Evolutionary conservation across 2,113 vertebrate species (phyloP), one percentile per base, ranked within the genome.

Genomic region (Mesitornis unicolor): DNA sequence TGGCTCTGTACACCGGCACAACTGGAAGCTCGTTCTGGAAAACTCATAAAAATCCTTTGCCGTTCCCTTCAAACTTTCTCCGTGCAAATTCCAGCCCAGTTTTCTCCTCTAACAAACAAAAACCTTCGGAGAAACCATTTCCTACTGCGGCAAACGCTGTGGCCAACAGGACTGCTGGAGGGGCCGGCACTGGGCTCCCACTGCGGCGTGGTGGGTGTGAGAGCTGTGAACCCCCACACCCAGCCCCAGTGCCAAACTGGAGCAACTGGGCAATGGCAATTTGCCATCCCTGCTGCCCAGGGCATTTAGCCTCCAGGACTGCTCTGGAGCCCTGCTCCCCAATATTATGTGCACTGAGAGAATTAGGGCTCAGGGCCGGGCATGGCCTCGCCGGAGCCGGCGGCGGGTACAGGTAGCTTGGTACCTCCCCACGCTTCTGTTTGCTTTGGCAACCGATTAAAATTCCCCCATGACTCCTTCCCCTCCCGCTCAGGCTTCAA

Each of bases 361-460:
- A 8, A 14, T 1, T 2, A 29, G 68, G 63, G 42, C 73, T 26
- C 6, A 2, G 74, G 65, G 5, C 42, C 2, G 13, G 75, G 59
- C 56, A 24, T 12, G 8, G 70, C 18, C 25, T 38, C 43, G 50
- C 25, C 0, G 59, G 68, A 51, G 38, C 61, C 10, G 2, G 45
- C 3, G 2, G 60, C 1, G 0, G 78, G 76, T 67, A 47, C 87
- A 79, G 90, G 93, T 87, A 38, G 35, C 84, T 69, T 51, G 5
- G 26, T 82, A 35, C 74, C 84, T 79, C 78, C 74, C 65, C 0
- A 2, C 3, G 10, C 40, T 82, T 47, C 84, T 84, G 69, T 94
- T 96, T 93, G 95, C 84, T 97, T 94, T 95, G 78, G 92, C 92
- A 91, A 51, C 74, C 17, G 48, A 63, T 75, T 84, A 25, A 81